phyloP scores from a whole-genome alignment of 1,140 invertebrate species.

The Conus ventricosus region DNA sequence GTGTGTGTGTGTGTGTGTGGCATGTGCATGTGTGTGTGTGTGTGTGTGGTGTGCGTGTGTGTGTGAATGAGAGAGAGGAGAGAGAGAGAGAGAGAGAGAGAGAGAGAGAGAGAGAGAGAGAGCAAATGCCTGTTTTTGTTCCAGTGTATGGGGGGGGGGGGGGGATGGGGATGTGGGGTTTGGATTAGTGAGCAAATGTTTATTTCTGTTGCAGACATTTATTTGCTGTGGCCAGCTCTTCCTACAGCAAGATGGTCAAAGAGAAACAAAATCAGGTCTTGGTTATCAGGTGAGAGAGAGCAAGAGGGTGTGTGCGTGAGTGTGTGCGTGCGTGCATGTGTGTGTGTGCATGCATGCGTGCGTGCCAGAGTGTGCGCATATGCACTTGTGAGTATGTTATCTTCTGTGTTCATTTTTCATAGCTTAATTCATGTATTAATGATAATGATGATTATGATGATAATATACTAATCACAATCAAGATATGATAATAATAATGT shows the following conservation, averaged over 20 bases:
- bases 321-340: background rate
- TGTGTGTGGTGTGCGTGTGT: background rate
- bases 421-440: background rate
- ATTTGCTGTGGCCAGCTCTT: constrained; percentile 94
- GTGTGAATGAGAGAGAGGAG: background rate
- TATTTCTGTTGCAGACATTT: constrained; percentile 82
- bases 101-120: too few relatives aligned
- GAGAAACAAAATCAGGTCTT: constrained; percentile 83
- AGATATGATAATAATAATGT: too few relatives aligned
- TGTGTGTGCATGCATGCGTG: background rate
- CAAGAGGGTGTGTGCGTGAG: background rate
- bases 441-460: background rate
- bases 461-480: too few relatives aligned
- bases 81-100: too few relatives aligned
- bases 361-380: background rate
- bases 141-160: background rate
- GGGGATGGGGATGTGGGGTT: background rate
- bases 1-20: background rate
- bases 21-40: background rate
- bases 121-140: background rate
- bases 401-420: background rate
- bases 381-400: background rate
- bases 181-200: background rate
- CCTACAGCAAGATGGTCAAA: constrained; percentile 84
- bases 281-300: constrained; percentile 83